Conservation (phyloP, 2,888 invertebrate genomes). For the Pandemis cinnamomeana region DNA sequence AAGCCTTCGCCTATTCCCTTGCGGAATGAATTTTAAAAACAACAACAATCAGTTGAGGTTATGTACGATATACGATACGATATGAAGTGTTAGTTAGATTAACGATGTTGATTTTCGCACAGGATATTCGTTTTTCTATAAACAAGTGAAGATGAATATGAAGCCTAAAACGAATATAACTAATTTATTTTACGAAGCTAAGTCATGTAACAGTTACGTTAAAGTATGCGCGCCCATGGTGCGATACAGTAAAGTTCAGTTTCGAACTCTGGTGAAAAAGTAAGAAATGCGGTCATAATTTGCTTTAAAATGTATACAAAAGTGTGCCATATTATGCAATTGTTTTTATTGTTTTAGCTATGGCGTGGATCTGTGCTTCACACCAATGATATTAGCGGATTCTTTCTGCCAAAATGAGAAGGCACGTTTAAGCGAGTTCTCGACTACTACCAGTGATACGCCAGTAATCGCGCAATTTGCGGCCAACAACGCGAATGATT, state of each 20-base stretch:
- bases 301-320: neutral
- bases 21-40: too few relatives aligned
- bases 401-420: constrained; percentile 95
- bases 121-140: neutral
- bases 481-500: constrained; percentile 92
- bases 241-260: constrained; percentile 89
- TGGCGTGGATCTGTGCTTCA: constrained; percentile 94
- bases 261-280: constrained; percentile 77
- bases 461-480: constrained; percentile 98
- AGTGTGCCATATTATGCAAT: neutral
- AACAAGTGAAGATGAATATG: constrained; percentile 44
- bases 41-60: too few relatives aligned
- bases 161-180: constrained; percentile 77
- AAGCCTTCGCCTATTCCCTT: too few relatives aligned
- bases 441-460: constrained; percentile 89
- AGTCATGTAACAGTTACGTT: constrained; percentile 81
- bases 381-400: constrained; percentile 98
- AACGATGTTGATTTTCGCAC: too few relatives aligned
- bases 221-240: constrained; percentile 98
- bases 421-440: constrained; percentile 93
- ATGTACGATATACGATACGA: too few relatives aligned
- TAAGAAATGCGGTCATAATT: constrained; percentile 44
- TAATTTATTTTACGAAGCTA: constrained; percentile 86
- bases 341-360: constrained; percentile 82
- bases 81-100: too few relatives aligned